Evolutionary conservation across 2,888 invertebrate genomes (phyloP), one percentile per base, ranked within the genome.

Genomic region (Podotricha telesiphe): DNA sequence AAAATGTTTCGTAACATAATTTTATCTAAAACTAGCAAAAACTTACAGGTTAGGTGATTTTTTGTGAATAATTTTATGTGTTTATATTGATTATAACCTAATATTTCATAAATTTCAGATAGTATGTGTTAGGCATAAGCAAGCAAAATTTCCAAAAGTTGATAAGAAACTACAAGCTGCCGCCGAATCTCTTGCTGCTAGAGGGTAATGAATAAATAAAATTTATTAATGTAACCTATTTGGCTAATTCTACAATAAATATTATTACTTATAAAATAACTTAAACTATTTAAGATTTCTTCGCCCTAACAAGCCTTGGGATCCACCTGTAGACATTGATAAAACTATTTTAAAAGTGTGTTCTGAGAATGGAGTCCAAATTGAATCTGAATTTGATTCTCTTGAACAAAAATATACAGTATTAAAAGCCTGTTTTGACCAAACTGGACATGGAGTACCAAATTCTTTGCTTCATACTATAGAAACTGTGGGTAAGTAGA

Each of bases 381-480:
- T 85, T 28, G 82, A 88, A 7, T 87, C 93, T 0, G 82, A 86
- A 66, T 88, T 95, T 77, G 86, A 94, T 48, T 88, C 89, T 6
- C 82, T 94, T 0, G 87, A 93, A 13, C 82, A 91, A 11, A 96
- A 97, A 85, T 97, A 95, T 83, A 88, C 94, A 42, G 87, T 98
- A 10, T 90, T 98, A 4, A 93, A 94, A 42, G 94, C 94, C 7
- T 97, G 97, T 79, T 95, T 93, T 73, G 89, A 95, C 55, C 94
- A 95, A 82, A 96, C 98, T 71, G 91, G 96, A 8, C 96, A 98
- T 84, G 84, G 94, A 72, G 94, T 99, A 13, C 97, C 98, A 0
- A 98, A 97, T 91, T 97, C 97, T 0, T 85, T 95, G 63, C 87
- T 99, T n/a, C 95, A 95, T 79, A 94, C 94, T 59, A 95, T 99